Evolutionary conservation across 92 coral and sea anemone genomes (phyloP).

Genomic region (Nematostella vectensis): DNA sequence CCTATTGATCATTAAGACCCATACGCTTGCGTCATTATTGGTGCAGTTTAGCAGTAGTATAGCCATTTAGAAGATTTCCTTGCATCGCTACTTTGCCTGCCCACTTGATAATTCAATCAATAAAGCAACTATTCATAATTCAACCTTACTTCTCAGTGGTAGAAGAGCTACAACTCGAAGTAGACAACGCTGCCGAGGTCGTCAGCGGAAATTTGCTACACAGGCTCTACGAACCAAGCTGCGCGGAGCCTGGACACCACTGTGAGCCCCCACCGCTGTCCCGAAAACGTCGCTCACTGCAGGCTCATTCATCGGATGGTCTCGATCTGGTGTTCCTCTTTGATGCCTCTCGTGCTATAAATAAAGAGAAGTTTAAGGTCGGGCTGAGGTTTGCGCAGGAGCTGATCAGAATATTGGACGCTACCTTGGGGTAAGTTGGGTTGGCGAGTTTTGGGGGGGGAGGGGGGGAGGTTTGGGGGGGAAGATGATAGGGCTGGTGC

Average conservation of each 20-base stretch:
- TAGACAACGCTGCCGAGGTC: constrained; percentile 45
- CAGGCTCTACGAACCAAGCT: constrained; percentile 13
- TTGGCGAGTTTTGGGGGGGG: too few species aligned
- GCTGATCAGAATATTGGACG: constrained; percentile 36
- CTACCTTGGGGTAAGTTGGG: constrained; percentile 25
- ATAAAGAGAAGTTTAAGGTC: constrained; percentile 32
- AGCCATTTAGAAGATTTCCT: too few species aligned
- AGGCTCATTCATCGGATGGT: constrained; percentile 40
- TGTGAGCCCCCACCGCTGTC: constrained; percentile 15
- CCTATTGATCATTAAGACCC: too few species aligned
- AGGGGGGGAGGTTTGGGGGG: too few species aligned
- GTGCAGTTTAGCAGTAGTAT: neutral
- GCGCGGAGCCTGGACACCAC: constrained; percentile 29
- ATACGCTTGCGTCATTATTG: too few species aligned
- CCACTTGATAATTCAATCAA: too few species aligned
- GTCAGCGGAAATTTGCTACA: constrained; percentile 28
- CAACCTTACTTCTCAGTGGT: constrained; percentile 4
- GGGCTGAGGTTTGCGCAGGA: constrained; percentile 64
- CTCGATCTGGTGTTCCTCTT: constrained; percentile 59
- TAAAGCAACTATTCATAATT: neutral
- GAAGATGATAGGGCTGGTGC: too few species aligned
- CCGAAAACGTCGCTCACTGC: constrained; percentile 41
- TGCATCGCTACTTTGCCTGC: too few species aligned
- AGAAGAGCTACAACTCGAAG: constrained; percentile 22
- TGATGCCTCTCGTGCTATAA: constrained; percentile 50